phyloP scores from a whole-genome alignment of 2,797 vertebrate genomes.

The Morus bassanus region DNA sequence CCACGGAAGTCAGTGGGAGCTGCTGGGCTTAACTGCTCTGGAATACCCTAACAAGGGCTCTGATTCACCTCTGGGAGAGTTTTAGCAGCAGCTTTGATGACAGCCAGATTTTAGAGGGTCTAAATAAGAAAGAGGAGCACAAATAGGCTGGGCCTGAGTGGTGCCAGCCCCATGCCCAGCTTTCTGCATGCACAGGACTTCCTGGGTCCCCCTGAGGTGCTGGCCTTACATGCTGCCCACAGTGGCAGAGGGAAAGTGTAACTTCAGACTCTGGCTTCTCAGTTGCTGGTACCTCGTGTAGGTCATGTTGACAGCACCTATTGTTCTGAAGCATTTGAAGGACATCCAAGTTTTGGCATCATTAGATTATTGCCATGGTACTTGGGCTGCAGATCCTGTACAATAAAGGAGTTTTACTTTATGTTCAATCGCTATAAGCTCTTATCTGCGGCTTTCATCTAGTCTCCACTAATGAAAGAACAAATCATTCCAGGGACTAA shows the following conservation, averaged over 20 bases:
- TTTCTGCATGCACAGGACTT: not conserved
- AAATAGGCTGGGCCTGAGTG: not conserved
- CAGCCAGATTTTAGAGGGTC: not conserved
- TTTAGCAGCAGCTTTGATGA: not conserved
- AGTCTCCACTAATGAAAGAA: conserved; percentile 65
- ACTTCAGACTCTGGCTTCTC: not conserved
- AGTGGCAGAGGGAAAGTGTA: not conserved
- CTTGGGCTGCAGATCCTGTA: conserved; percentile 30
- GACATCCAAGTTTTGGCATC: conserved; percentile 66
- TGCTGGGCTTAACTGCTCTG: not conserved
- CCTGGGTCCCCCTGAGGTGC: not conserved
- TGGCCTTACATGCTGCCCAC: not conserved
- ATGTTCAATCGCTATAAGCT: conserved; percentile 22
- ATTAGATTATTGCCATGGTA: conserved; percentile 68
- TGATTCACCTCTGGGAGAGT: not conserved
- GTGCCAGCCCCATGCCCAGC: not conserved
- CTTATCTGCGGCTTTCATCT: conserved; percentile 67
- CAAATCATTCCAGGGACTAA: conserved; percentile 55
- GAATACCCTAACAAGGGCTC: not conserved
- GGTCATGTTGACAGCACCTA: conserved; percentile 37
- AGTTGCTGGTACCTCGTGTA: not conserved
- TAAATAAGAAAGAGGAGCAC: not conserved
- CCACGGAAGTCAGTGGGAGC: not conserved
- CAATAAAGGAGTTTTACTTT: conserved; percentile 54
- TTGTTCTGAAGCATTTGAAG: conserved; percentile 66